Conservation (phyloP, 2,797 vertebrate genomes). For the Microctenopoma stevenorrisi region DNA sequence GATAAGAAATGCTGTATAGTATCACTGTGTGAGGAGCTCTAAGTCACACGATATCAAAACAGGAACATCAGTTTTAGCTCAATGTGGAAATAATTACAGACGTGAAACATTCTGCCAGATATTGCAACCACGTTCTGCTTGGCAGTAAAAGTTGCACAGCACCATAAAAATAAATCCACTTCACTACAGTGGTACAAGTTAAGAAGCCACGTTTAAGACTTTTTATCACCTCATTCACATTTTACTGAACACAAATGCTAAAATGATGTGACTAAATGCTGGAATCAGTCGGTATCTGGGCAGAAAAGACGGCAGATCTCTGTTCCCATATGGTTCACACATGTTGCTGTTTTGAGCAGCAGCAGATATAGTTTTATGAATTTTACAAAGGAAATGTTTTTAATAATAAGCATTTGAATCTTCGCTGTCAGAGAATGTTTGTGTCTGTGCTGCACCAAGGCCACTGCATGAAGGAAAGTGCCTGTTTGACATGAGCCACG, state of each 20-base stretch:
- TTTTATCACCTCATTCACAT: background rate
- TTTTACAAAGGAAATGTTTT: conserved; percentile 5
- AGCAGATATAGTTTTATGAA: conserved; percentile 8
- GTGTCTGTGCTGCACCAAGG: background rate
- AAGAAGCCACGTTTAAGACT: conserved; percentile 1
- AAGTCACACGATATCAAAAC: conserved; percentile 5
- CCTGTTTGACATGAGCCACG: conserved; percentile 38
- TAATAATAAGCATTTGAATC: background rate
- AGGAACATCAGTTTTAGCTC: conserved; percentile 25
- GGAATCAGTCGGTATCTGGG: conserved; percentile 4
- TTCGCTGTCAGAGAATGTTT: conserved; percentile 5
- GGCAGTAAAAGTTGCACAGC: background rate
- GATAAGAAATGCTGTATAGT: background rate
- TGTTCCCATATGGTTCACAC: conserved; percentile 50
- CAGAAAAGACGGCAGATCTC: background rate
- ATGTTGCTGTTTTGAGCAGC: conserved; percentile 24
- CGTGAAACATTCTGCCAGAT: conserved; percentile 47
- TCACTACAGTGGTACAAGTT: background rate
- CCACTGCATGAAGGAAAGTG: too few species aligned
- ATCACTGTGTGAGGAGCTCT: background rate
- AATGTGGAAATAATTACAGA: conserved; percentile 53
- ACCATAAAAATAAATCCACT: conserved; percentile 13
- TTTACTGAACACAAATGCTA: background rate
- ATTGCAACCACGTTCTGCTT: conserved; percentile 45
- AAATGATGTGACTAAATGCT: background rate